A percentile compares a stretch with the other conserved stretches of the same genome.
These are phyloP conservation scores for Acanthornis magna DNA, from an alignment of 2,797 vertebrate genomes.

Conservation along the genomic window DNA sequence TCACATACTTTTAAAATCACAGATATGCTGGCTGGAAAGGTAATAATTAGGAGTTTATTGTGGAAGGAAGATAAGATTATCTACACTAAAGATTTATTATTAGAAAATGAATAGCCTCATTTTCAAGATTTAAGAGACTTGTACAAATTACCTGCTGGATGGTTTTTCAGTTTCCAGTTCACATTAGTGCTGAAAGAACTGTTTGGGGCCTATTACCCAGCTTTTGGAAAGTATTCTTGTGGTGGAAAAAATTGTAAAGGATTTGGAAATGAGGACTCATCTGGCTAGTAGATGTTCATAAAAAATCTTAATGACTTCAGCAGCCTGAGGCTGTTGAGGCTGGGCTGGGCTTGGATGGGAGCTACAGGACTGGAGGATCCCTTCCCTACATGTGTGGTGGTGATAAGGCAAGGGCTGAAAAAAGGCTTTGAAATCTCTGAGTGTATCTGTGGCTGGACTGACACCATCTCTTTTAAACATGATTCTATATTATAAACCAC, in stretches of 20 bases:
- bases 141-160: slow-evolving; percentile 14
- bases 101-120: slow-evolving; percentile 41
- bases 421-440: background rate
- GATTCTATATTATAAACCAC: background rate
- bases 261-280: slow-evolving; percentile 49
- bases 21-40: slow-evolving; percentile 14
- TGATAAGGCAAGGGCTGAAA: background rate
- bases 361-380: background rate
- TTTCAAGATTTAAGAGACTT: slow-evolving; percentile 48
- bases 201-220: background rate
- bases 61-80: slow-evolving; percentile 62
- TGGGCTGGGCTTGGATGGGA: background rate
- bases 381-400: background rate
- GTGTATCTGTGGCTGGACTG: background rate
- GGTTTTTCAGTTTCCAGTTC: slow-evolving; percentile 16
- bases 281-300: slow-evolving; percentile 45
- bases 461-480: background rate
- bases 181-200: background rate
- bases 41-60: slow-evolving; percentile 54
- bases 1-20: slow-evolving; percentile 13
- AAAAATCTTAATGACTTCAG: slow-evolving; percentile 54
- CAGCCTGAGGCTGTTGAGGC: slow-evolving; percentile 4
- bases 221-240: slow-evolving; percentile 48
- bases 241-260: slow-evolving; percentile 39
- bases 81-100: slow-evolving; percentile 57